Evolutionary conservation across 2,797 vertebrate genomes (phyloP).

Genomic region (Sandelia bainsii): DNA sequence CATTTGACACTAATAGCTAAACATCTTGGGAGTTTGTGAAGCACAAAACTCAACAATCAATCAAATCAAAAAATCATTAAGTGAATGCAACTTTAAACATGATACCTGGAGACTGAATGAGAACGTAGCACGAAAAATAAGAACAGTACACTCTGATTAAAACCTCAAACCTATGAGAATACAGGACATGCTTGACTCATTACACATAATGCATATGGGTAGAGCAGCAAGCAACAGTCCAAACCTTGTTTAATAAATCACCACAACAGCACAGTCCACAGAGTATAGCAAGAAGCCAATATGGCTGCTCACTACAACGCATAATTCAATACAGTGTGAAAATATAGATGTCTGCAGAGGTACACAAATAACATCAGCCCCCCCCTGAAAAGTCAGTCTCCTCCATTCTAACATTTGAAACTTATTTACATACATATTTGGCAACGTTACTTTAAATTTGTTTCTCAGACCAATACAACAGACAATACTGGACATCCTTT

Average conservation of each 20-base stretch:
- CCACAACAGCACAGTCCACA: slow-evolving; percentile 27
- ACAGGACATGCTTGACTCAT: neutral
- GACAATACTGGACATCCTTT: neutral
- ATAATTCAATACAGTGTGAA: slow-evolving; percentile 14
- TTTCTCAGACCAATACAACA: neutral
- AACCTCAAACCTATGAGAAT: neutral
- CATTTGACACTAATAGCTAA: neutral
- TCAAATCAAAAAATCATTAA: no score
- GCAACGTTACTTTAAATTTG: neutral
- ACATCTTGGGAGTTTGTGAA: neutral
- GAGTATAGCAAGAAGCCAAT: slow-evolving; percentile 17
- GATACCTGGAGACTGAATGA: neutral
- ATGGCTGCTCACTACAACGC: slow-evolving; percentile 17
- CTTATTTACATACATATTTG: no score
- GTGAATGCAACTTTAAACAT: no score
- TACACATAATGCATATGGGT: slow-evolving; percentile 13
- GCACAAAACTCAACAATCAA: neutral
- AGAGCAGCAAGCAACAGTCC: slow-evolving; percentile 18
- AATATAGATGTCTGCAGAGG: slow-evolving; percentile 5
- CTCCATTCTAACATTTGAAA: neutral
- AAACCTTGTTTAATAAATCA: slow-evolving; percentile 51
- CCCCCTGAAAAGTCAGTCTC: neutral
- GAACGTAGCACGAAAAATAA: neutral
- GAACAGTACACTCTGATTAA: neutral
- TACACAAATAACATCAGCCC: neutral